Percentiles rank a stretch among this genome's conserved stretches.
These are phyloP conservation scores for Pseudorasbora parva DNA, from an alignment of 2,113 vertebrate genomes.

Conservation along the genomic window DNA sequence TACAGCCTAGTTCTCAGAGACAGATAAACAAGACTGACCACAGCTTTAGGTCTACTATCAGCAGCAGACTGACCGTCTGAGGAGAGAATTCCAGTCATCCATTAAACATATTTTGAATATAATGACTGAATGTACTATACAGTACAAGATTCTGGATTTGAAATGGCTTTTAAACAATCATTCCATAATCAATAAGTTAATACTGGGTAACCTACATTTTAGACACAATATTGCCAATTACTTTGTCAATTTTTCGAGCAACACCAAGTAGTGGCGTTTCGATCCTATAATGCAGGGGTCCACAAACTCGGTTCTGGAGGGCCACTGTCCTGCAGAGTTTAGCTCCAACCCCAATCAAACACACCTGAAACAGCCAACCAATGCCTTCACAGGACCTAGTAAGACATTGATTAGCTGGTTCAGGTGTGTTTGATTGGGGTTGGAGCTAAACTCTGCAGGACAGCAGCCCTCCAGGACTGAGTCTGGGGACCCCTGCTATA, in stretches of 20 bases:
- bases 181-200: neutral
- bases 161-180: neutral
- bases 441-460: too few relatives aligned
- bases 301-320: too few relatives aligned
- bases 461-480: too few relatives aligned
- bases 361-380: too few relatives aligned
- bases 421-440: too few relatives aligned
- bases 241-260: neutral
- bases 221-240: neutral
- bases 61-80: conserved; percentile 11
- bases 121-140: neutral
- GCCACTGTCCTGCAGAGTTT: too few relatives aligned
- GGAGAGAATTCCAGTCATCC: neutral
- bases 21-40: conserved; percentile 23
- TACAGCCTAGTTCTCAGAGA: neutral
- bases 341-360: too few relatives aligned
- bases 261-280: neutral
- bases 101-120: neutral
- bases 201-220: neutral
- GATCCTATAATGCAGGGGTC: too few relatives aligned
- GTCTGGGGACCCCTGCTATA: too few relatives aligned
- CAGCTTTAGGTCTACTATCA: neutral
- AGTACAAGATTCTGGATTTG: neutral
- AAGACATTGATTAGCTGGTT: too few relatives aligned
- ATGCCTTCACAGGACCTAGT: too few relatives aligned